Evolutionary conservation across 2,888 invertebrate genomes (phyloP).

Genomic region (Lepidocyrtoides sp.): DNA sequence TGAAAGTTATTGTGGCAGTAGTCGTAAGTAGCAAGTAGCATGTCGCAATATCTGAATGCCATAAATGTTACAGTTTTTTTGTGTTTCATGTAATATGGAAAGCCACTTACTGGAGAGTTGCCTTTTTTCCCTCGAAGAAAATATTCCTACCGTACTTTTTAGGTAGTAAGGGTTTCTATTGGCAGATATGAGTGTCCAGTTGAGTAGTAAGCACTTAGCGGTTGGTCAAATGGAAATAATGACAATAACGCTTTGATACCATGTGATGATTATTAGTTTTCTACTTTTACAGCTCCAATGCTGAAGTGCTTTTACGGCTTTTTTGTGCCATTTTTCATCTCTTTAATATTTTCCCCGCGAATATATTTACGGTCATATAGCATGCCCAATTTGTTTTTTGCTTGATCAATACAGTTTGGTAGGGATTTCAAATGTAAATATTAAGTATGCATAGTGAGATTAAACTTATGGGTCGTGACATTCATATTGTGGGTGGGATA

Average conservation of each 20-base stretch:
- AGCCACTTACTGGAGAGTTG: constrained; percentile 9
- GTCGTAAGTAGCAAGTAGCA: background rate
- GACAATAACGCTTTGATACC: constrained; percentile 7
- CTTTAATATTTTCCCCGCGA: background rate
- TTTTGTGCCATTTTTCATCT: background rate
- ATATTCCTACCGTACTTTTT: background rate
- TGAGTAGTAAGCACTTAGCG: background rate
- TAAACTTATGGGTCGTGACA: too few relatives aligned
- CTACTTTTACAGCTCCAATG: constrained; percentile 13
- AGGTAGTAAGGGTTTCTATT: background rate
- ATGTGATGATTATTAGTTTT: constrained; percentile 8
- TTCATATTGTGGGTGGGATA: too few relatives aligned
- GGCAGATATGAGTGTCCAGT: background rate
- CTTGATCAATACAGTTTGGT: background rate
- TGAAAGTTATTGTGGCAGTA: too few relatives aligned
- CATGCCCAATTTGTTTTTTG: background rate
- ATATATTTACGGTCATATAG: background rate
- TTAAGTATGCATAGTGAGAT: too few relatives aligned
- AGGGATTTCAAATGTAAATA: background rate
- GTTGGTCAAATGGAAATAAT: constrained; percentile 34
- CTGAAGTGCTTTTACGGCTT: background rate
- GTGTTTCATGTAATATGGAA: constrained; percentile 1
- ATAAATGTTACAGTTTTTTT: constrained; percentile 21
- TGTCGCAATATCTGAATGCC: background rate
- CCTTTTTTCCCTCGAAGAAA: constrained; percentile 9